Base-by-base conservation (phyloP, 1,140 invertebrate genomes). In the Caerostris darwini region DNA sequence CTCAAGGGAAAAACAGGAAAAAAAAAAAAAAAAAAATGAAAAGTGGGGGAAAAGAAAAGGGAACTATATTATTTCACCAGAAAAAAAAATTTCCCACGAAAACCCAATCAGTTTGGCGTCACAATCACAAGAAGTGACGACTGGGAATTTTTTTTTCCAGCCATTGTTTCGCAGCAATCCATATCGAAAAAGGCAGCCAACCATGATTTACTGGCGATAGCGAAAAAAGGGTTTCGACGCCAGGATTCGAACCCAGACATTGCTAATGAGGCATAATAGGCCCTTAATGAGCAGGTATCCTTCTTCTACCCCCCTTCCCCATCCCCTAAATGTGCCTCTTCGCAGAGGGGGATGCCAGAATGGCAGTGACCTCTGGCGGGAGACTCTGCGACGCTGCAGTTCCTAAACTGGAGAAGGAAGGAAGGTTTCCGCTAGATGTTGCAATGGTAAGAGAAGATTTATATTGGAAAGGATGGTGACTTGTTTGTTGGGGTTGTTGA, bases 241-340 rank as follows among this genome's bases (percentile, higher is more conserved):
- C 64, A 69, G 88, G 54, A 77, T 14, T 57, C 53, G n/a, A 83
- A 14, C 50, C 64, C 85, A 81, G 64, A 93, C 83, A 56, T n/a
- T 64, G 69, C 85, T 93, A 93, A 93, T 93, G 92, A 89, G 85
- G 57, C 92, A 64, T 93, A 93, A 93, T 93, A 59, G 86, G 69
- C 3, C 85, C 58, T 67, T 93, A 93, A 93, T 93, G 92, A 93
- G 92, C 92, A 93, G 92, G 92, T 93, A 93, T 54, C 57, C 14
- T 53, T 87, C 54, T 7, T 34, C 19, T 34, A 3, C 14, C 71
- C 34, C 10, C 14, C 8, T 12, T 3, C 0, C 2, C 34, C 34
- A 1, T 34, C 34, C 61, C 61, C 61, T 5, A 34, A 14, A 17
- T 1, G 12, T 64, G 7, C 7, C 61, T 10, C 10, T 10, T 14